phyloP scores from a whole-genome alignment of 1,140 invertebrate genomes.

The Archivesica marissinica region DNA sequence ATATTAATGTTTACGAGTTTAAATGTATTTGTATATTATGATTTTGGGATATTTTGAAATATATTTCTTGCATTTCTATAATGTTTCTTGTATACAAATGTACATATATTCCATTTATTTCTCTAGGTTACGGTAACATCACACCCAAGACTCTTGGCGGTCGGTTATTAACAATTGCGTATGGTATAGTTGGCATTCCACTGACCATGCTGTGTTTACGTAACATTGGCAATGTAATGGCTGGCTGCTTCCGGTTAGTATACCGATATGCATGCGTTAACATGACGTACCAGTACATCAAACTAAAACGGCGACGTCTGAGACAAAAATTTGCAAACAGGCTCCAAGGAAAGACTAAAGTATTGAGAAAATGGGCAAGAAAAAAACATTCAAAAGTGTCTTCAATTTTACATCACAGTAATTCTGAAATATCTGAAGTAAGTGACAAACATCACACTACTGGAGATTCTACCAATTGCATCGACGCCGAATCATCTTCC shows the following conservation, averaged over 20 bases:
- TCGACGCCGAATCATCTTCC: background rate
- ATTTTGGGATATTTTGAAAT: too few species aligned
- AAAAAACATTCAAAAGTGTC: slow-evolving; percentile 27
- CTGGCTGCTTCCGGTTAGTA: slow-evolving; percentile 94
- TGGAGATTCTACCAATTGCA: background rate
- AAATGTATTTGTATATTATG: too few species aligned
- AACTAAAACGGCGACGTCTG: slow-evolving; percentile 35
- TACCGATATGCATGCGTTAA: slow-evolving; percentile 67
- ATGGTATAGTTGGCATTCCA: slow-evolving; percentile 98
- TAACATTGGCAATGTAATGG: slow-evolving; percentile 97
- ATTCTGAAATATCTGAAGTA: background rate
- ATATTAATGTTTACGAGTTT: too few species aligned
- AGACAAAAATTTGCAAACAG: slow-evolving; percentile 11
- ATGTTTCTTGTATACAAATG: too few species aligned
- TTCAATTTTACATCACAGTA: slow-evolving; percentile 19
- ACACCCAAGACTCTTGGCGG: slow-evolving; percentile 94
- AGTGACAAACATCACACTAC: background rate
- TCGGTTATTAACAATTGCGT: slow-evolving; percentile 95
- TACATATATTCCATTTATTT: background rate
- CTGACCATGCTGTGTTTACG: slow-evolving; percentile 94
- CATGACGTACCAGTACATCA: slow-evolving; percentile 59
- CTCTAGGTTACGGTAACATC: slow-evolving; percentile 95
- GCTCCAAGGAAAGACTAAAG: slow-evolving; percentile 15
- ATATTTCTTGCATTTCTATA: too few species aligned
- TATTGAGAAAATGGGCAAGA: slow-evolving; percentile 41